Percentiles rank a stretch among this genome's conserved stretches.
These are phyloP conservation scores for Cylas formicarius DNA, from an alignment of 1,140 invertebrate species.

Conservation along the genomic window DNA sequence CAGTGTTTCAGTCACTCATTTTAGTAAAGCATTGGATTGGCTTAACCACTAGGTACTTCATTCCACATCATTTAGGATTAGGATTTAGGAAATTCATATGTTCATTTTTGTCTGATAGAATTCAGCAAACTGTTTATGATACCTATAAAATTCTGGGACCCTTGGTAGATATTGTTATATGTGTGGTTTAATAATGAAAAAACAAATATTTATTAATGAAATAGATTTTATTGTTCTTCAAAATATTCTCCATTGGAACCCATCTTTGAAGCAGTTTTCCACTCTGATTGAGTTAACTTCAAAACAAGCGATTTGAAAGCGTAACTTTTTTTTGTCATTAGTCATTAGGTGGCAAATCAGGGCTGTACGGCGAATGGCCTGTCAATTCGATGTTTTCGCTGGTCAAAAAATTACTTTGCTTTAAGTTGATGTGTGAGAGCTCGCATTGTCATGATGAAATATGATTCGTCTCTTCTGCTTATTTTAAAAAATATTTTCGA, in stretches of 20 bases:
- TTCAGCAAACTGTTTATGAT: too few species aligned
- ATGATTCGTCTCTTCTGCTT: too few species aligned
- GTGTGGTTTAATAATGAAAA: slow-evolving; percentile 11
- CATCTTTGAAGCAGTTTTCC: slow-evolving; percentile 34
- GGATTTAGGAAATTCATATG: too few species aligned
- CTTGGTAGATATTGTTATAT: too few species aligned
- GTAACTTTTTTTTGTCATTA: slow-evolving; percentile 21
- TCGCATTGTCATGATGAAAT: too few species aligned
- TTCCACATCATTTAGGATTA: too few species aligned
- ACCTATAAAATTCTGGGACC: too few species aligned
- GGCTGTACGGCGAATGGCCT: slow-evolving; percentile 32
- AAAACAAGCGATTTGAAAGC: slow-evolving; percentile 36
- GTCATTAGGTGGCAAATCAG: slow-evolving; percentile 35
- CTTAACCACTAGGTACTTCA: too few species aligned
- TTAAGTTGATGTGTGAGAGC: too few species aligned
- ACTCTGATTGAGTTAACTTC: slow-evolving; percentile 31
- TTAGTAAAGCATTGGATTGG: too few species aligned
- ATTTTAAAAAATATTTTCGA: slow-evolving; percentile 23
- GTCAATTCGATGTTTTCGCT: slow-evolving; percentile 29
- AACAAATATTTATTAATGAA: slow-evolving; percentile 17
- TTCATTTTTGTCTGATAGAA: too few species aligned
- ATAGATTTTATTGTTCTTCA: slow-evolving; percentile 26
- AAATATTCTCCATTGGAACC: slow-evolving; percentile 27
- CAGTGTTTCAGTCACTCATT: too few species aligned
- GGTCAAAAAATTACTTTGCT: slow-evolving; percentile 26